Base-by-base conservation (phyloP, 2,113 vertebrate species). In the Cyanistes caeruleus region DNA sequence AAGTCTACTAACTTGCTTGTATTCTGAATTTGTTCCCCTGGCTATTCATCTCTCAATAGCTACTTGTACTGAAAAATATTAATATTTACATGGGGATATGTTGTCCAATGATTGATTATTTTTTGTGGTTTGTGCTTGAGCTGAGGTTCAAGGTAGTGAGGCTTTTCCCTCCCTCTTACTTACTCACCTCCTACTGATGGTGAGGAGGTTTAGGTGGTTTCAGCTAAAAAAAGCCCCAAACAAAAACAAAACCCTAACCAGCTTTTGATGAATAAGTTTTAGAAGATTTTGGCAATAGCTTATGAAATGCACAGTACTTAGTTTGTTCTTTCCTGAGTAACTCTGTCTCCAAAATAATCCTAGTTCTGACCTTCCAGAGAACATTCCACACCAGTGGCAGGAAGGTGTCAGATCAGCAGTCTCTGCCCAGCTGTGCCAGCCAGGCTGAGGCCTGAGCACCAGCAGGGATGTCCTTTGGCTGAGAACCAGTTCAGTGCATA, bases 1-100 rank as follows among this genome's bases (percentile, higher is more conserved):
- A n/a, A 87, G 79, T 80, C 80, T 97, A 19, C 94, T 94, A 81
- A 91, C 81, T 84, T 95, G 65, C 84, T 84, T 95, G 86, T 95
- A 93, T 94, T 97, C 74, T 90, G 93, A 87, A 51, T 96, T 93
- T 97, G 70, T 92, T 96, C 41, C 87, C 48, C 85, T 68, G 72
- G 53, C 60, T 87, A 79, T 96, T 95, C 60, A 80, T 95, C 77
- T 95, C 93, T 98, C 96, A 98, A 95, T 97, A 93, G 94, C 64
- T 94, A 79, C 89, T 97, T 97, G 90, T 95, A 68, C 83, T 76
- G 48, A 83, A 84, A 96, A 96, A 95, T 59, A 93, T 76, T 89
- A 93, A 78, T 96, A 96, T 97, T 90, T 78, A 87, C 35, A 52
- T 65, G 62, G 91, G 62, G 65, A 51, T 77, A n/a, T 46, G 41